phyloP scores from a whole-genome alignment of 2,888 invertebrate genomes.

The Hofmannophila pseudospretella region DNA sequence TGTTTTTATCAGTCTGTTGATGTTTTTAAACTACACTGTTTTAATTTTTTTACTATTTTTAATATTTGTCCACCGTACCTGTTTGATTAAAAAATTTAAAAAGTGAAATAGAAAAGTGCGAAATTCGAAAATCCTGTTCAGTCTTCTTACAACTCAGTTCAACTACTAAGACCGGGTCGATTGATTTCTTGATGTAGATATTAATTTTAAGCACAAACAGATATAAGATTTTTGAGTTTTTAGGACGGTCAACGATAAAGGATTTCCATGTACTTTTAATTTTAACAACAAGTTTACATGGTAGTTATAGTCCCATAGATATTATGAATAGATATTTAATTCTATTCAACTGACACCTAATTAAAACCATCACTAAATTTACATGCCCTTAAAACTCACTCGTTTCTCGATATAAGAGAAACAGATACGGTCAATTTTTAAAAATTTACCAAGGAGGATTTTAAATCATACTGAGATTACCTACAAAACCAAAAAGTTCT shows the following conservation, averaged over 20 bases:
- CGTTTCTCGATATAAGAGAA: too few species aligned
- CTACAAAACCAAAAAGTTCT: too few species aligned
- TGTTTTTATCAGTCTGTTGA: conserved; percentile 46
- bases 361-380: too few species aligned
- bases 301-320: conserved; percentile 6
- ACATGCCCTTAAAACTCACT: too few species aligned
- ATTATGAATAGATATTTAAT: conserved; percentile 1
- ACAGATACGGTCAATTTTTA: too few species aligned
- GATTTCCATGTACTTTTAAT: conserved; percentile 4
- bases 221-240: conserved; percentile 11
- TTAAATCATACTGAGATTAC: too few species aligned
- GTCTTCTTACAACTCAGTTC: conserved; percentile 61
- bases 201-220: background rate
- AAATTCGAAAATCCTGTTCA: conserved; percentile 61
- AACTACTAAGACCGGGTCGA: conserved; percentile 30
- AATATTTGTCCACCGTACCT: background rate
- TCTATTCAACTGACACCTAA: too few species aligned
- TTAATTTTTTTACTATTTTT: background rate
- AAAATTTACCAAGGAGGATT: too few species aligned
- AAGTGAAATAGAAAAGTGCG: conserved; percentile 63
- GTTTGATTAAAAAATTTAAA: conserved; percentile 37
- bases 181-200: conserved; percentile 6
- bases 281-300: background rate
- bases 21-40: conserved; percentile 9
- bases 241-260: conserved; percentile 38